phyloP scores from a whole-genome alignment of 2,888 invertebrate genomes.

The Eremobia ochroleuca region DNA sequence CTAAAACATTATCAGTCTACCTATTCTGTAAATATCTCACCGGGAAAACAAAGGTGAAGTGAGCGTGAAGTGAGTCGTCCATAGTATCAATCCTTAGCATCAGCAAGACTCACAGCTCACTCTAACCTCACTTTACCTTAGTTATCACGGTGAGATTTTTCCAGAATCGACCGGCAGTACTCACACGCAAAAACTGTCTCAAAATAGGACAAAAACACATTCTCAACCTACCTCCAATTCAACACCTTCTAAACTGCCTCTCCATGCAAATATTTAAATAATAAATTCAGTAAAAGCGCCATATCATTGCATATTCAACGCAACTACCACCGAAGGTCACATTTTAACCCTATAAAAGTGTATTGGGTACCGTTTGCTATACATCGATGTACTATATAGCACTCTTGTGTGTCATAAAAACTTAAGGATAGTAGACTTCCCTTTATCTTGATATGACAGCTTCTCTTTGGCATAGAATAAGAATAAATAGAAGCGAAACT shows the following conservation, averaged over 20 bases:
- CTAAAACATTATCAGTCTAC: no score
- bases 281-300: conserved; percentile 54
- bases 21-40: no score
- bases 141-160: no score
- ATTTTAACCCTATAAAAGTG: conserved; percentile 64
- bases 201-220: conserved; percentile 13
- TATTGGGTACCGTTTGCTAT: conserved; percentile 59
- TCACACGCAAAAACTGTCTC: background rate
- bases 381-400: conserved; percentile 50
- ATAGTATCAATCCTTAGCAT: no score
- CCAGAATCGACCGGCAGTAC: no score
- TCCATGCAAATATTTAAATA: conserved; percentile 61
- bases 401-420: conserved; percentile 64
- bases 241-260: conserved; percentile 15
- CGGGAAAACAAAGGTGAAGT: no score
- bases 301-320: conserved; percentile 65
- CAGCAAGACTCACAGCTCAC: no score
- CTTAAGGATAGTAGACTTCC: conserved; percentile 50
- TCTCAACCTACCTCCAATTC: conserved; percentile 28
- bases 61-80: no score
- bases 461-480: conserved; percentile 34
- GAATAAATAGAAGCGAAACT: background rate
- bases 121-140: no score
- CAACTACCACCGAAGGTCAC: conserved; percentile 59
- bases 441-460: conserved; percentile 63